Evolutionary conservation across 2,113 vertebrate species (phyloP).

Genomic region (Murina feae): DNA sequence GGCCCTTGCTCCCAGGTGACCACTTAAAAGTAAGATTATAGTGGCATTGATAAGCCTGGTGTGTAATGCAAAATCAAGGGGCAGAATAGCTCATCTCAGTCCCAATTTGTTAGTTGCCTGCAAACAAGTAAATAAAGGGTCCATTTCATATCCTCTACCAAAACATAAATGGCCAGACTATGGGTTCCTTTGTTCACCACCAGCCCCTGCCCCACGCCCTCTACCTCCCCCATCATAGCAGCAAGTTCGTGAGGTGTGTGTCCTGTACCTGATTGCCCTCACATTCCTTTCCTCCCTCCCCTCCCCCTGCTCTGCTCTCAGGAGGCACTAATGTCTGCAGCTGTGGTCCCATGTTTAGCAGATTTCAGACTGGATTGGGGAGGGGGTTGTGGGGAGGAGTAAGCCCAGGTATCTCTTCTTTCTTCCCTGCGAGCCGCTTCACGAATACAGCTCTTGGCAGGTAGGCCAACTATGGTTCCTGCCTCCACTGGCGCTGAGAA

Average conservation of each 20-base stretch:
- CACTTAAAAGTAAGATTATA: neutral
- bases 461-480: neutral
- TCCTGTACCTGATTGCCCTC: neutral
- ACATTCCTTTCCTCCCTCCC: neutral
- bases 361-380: neutral
- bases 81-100: neutral
- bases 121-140: neutral
- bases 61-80: neutral
- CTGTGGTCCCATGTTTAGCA: neutral
- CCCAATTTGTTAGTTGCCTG: neutral
- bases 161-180: neutral
- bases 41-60: neutral
- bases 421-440: neutral
- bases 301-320: neutral
- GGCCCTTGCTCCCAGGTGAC: neutral
- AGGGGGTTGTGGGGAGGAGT: neutral
- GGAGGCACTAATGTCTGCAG: neutral
- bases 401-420: neutral
- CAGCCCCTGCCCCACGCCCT: too few relatives aligned
- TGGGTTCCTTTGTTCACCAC: neutral
- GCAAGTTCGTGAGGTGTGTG: neutral
- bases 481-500: neutral
- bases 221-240: rapidly evolving
- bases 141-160: neutral
- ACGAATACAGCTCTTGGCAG: neutral